phyloP scores from a whole-genome alignment of 2,113 vertebrate species.

The Microtus richardsoni region DNA sequence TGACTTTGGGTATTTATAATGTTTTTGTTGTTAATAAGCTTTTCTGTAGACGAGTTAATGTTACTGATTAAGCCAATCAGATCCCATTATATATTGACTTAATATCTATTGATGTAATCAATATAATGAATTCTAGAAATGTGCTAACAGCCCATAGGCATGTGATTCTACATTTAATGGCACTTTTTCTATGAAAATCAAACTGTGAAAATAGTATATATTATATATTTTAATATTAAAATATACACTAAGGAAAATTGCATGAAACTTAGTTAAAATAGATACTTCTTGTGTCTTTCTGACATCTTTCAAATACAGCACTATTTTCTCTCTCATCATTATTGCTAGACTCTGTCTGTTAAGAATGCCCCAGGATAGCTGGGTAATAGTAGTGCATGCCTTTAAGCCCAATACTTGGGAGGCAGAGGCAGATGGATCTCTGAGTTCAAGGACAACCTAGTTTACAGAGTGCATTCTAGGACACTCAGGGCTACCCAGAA shows the following conservation, averaged over 20 bases:
- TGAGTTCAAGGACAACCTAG: not conserved
- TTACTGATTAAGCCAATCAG: conserved; percentile 33
- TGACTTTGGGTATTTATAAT: not conserved
- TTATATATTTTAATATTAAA: conserved; percentile 25
- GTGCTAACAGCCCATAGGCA: not conserved
- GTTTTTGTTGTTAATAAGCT: conserved; percentile 33
- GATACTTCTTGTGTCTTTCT: not conserved
- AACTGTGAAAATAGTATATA: conserved; percentile 23
- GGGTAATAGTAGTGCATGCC: not conserved
- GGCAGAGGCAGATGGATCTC: not conserved
- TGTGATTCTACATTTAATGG: conserved; percentile 28
- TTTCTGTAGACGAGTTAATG: conserved; percentile 49
- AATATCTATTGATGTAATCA: conserved; percentile 41
- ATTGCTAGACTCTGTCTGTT: not conserved
- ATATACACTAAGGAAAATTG: conserved; percentile 49
- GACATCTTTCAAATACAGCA: conserved; percentile 29
- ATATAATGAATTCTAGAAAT: conserved; percentile 31
- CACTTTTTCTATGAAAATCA: conserved; percentile 41
- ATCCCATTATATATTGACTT: conserved; percentile 35
- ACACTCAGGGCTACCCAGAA: not conserved
- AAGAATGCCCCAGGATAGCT: not conserved
- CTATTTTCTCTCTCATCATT: not conserved
- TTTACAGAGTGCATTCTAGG: not conserved
- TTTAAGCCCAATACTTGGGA: not conserved
- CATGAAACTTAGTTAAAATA: conserved; percentile 46